phyloP scores from a whole-genome alignment of 2,113 vertebrate species.

The Apistogramma diplotaenia region DNA sequence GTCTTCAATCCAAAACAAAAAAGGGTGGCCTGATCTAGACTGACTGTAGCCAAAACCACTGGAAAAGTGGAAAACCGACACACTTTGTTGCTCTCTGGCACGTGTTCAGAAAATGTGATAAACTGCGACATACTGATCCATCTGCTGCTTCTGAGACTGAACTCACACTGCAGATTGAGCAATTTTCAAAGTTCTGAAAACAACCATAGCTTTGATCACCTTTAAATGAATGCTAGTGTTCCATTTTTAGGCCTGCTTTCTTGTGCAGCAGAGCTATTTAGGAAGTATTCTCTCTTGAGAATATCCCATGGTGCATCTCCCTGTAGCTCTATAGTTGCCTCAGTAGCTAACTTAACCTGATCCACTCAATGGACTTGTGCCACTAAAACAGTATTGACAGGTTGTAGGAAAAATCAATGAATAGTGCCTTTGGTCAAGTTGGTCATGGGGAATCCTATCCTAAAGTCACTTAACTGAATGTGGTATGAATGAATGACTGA shows the following conservation, averaged over 20 bases:
- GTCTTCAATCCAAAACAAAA: background rate
- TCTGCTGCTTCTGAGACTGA: conserved; percentile 36
- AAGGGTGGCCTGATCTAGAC: background rate
- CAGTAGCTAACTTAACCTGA: conserved; percentile 46
- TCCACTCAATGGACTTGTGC: conserved; percentile 11
- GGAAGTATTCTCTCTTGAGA: conserved; percentile 49
- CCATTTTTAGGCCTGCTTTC: conserved; percentile 47
- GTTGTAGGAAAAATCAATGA: conserved; percentile 20
- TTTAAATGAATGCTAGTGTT: conserved; percentile 56
- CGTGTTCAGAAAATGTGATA: conserved; percentile 33
- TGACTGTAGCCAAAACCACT: background rate
- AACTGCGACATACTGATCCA: background rate
- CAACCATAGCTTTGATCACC: conserved; percentile 60
- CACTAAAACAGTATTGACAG: conserved; percentile 18
- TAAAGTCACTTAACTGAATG: background rate
- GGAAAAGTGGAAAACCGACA: background rate
- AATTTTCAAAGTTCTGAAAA: conserved; percentile 42
- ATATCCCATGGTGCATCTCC: conserved; percentile 43
- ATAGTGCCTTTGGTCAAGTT: background rate
- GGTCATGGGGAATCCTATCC: background rate
- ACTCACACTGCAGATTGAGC: conserved; percentile 42
- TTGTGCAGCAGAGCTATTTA: conserved; percentile 50
- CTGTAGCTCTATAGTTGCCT: conserved; percentile 34
- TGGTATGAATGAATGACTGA: background rate
- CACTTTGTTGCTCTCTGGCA: conserved; percentile 6